Base-by-base conservation (phyloP, 2,113 vertebrate species). In the Lophius piscatorius region DNA sequence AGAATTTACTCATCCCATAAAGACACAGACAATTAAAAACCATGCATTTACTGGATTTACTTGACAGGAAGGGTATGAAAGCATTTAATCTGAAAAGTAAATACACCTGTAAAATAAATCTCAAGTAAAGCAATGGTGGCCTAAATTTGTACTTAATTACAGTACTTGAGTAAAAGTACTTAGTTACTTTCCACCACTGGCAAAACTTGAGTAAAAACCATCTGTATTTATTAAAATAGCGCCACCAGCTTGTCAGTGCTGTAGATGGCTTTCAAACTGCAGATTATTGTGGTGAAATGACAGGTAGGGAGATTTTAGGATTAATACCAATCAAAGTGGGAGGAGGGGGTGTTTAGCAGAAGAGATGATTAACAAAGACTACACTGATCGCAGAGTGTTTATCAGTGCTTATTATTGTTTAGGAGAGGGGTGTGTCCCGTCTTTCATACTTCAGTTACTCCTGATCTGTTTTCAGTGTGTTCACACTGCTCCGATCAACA, bases 301-400 rank as follows among this genome's bases (percentile, higher is more conserved):
- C 71, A 57, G 52, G 7, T 67, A 51, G 54, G n/a, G 71, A 80
- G 81, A 81, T 87, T 85, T 87, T 70, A 50, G 88, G 81, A 90
- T 88, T 90, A 87, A 79, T 76, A 64, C 62, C 75, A 65, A 76
- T 83, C 81, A 65, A 74, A 63, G 65, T 74, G 44, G 33, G 51
- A 31, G 29, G 29, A 23, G 41, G 63, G 3, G 47, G 42, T 72
- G 71, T 65, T 62, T 50, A 67, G 51, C 68, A 80, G 74, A 77
- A 82, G 76, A 73, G 67, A 68, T 81, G 64, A 82, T 82, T 76
- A 83, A 66, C 76, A 76, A 67, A 68, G 35, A 26, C 12, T 62
- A 51, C 38, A 60, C n/a, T 60, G 63, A 81, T 66, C 55, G 28
- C 20, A 55, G 50, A 12, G 59, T 60, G 21, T 81, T 65, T 61